Conservation (phyloP, 2,888 invertebrate genomes). For the Sesamia inferens region DNA sequence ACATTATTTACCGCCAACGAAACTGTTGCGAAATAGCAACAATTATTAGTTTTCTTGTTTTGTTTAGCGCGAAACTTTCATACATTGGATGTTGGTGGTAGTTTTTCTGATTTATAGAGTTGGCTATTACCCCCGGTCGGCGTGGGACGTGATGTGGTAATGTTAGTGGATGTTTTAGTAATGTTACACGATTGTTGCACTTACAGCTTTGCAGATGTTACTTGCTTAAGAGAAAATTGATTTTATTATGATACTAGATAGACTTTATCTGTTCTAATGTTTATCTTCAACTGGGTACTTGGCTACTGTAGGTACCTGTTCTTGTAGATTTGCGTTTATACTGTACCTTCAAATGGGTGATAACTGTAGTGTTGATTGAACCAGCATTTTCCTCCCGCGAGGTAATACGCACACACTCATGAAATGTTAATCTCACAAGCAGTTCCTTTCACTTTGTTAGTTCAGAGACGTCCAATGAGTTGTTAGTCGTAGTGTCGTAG, state of each 20-base stretch:
- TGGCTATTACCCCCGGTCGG: slow-evolving; percentile 52
- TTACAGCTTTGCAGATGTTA: slow-evolving; percentile 27
- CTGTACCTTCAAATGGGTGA: not conserved
- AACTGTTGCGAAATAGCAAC: slow-evolving; percentile 69
- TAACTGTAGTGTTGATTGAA: not conserved
- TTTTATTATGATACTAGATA: slow-evolving; percentile 7
- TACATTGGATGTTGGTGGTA: slow-evolving; percentile 61
- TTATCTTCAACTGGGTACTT: too few relatives aligned
- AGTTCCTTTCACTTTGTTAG: not conserved
- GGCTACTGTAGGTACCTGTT: too few relatives aligned
- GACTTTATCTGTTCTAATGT: too few relatives aligned
- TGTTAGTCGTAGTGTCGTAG: too few relatives aligned
- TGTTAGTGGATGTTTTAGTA: slow-evolving; percentile 47
- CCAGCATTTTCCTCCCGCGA: not conserved
- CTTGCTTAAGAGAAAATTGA: slow-evolving; percentile 7
- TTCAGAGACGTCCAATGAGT: too few relatives aligned
- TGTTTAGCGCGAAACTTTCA: slow-evolving; percentile 65
- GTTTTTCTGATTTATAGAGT: slow-evolving; percentile 71
- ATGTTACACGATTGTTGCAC: slow-evolving; percentile 40
- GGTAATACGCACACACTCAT: not conserved
- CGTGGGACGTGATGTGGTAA: slow-evolving; percentile 57
- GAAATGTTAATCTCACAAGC: not conserved
- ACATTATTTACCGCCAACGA: slow-evolving; percentile 70
- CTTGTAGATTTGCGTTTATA: not conserved
- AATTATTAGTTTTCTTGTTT: slow-evolving; percentile 81